phyloP scores from a whole-genome alignment of 2,888 invertebrate genomes.

The Sinodicranocentrus sp. region DNA sequence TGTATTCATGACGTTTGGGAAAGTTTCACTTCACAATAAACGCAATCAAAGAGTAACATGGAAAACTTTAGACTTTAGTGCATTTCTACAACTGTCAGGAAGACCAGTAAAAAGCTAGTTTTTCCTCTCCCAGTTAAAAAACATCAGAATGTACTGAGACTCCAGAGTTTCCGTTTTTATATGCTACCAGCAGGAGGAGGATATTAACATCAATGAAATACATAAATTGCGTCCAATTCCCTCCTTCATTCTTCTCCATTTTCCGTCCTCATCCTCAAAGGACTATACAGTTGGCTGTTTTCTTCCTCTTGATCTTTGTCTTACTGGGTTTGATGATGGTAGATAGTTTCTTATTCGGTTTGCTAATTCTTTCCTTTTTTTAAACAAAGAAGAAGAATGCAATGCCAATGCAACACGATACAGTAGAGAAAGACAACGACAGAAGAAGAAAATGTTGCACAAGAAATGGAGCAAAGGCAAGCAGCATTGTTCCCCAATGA shows the following conservation, averaged over 20 bases:
- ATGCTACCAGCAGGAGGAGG: not conserved
- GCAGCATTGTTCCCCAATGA: too few relatives aligned
- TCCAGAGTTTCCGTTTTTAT: not conserved
- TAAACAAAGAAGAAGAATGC: too few relatives aligned
- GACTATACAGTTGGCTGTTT: not conserved
- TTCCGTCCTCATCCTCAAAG: constrained; percentile 1
- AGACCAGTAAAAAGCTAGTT: not conserved
- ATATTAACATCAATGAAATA: not conserved
- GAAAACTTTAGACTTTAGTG: constrained; percentile 10
- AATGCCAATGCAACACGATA: too few relatives aligned
- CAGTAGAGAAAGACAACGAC: too few relatives aligned
- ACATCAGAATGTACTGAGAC: not conserved
- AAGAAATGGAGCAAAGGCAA: too few relatives aligned
- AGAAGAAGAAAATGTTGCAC: too few relatives aligned
- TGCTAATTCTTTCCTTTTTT: too few relatives aligned
- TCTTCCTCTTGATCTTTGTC: constrained; percentile 1
- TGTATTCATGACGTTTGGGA: not conserved
- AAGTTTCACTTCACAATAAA: constrained; percentile 28
- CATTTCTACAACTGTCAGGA: not conserved
- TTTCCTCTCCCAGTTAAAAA: not conserved
- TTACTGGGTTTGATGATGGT: constrained; percentile 9
- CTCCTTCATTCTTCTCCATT: constrained; percentile 2
- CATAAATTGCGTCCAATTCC: constrained; percentile 7
- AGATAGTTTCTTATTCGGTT: too few relatives aligned
- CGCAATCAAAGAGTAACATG: constrained; percentile 19